These are phyloP conservation scores for Morinoia aosen DNA, from an alignment of 2,888 invertebrate genomes.

Conservation along the genomic window DNA sequence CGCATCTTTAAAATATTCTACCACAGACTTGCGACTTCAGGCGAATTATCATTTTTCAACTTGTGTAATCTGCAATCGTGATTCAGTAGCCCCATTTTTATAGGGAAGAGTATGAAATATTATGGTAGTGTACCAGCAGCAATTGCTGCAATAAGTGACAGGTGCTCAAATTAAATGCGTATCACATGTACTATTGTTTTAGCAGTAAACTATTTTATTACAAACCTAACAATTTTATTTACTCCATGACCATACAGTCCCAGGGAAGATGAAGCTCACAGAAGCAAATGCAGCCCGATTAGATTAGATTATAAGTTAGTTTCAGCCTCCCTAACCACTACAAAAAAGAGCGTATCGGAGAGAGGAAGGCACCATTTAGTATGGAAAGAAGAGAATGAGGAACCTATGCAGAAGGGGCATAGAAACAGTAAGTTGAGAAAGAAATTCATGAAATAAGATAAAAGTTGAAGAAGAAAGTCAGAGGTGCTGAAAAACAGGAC, in stretches of 20 bases:
- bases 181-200: not conserved
- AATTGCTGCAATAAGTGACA: not conserved
- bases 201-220: slow-evolving; percentile 28
- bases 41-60: not conserved
- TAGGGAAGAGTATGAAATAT: not conserved
- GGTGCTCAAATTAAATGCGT: slow-evolving; percentile 5
- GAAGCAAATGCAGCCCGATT: not conserved
- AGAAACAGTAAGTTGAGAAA: no score
- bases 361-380: no score
- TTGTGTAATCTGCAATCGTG: not conserved
- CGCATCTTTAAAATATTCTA: not conserved
- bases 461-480: no score
- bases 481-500: no score
- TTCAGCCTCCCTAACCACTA: no score
- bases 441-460: no score
- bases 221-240: not conserved
- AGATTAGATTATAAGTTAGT: no score
- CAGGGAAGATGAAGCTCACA: not conserved
- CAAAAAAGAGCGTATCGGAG: no score
- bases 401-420: no score
- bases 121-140: not conserved
- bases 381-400: no score
- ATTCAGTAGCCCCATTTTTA: not conserved
- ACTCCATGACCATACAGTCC: not conserved
- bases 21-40: not conserved